phyloP scores from a whole-genome alignment of 2,113 vertebrate genomes.

The Ptilonorhynchus violaceus region DNA sequence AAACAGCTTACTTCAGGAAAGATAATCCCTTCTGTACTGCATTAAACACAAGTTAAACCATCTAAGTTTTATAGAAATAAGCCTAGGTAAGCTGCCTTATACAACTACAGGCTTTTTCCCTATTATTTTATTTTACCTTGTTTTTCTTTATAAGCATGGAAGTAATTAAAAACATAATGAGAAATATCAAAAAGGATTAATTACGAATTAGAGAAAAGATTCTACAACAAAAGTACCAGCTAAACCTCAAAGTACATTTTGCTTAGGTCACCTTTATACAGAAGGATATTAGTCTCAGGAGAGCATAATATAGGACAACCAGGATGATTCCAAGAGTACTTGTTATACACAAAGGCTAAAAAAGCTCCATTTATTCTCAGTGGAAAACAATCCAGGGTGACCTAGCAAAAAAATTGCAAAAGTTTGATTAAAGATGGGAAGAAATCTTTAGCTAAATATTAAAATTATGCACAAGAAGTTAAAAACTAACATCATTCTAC shows the following conservation, averaged over 20 bases:
- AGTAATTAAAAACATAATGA: neutral
- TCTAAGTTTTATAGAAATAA: neutral
- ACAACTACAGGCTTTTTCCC: neutral
- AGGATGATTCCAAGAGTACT: neutral
- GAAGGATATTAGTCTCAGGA: neutral
- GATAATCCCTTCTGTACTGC: neutral
- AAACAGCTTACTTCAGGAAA: neutral
- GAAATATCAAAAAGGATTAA: neutral
- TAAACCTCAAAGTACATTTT: constrained; percentile 6
- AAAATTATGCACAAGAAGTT: neutral
- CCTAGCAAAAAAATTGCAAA: neutral
- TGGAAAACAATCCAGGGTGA: constrained; percentile 7
- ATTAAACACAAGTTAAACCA: neutral
- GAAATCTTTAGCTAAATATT: neutral
- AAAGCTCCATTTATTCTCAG: neutral
- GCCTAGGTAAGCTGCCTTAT: neutral
- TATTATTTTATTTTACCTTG: neutral
- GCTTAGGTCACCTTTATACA: constrained; percentile 24
- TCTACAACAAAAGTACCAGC: neutral
- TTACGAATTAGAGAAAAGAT: neutral
- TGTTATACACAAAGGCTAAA: neutral
- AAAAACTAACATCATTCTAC: neutral
- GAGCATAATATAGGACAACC: neutral
- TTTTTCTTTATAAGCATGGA: neutral
- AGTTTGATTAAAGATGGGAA: neutral